A percentile compares a stretch with the other conserved stretches of the same genome.
Evolutionary conservation across 2,113 vertebrate genomes (phyloP).

Genomic region (Pao palembangensis): DNA sequence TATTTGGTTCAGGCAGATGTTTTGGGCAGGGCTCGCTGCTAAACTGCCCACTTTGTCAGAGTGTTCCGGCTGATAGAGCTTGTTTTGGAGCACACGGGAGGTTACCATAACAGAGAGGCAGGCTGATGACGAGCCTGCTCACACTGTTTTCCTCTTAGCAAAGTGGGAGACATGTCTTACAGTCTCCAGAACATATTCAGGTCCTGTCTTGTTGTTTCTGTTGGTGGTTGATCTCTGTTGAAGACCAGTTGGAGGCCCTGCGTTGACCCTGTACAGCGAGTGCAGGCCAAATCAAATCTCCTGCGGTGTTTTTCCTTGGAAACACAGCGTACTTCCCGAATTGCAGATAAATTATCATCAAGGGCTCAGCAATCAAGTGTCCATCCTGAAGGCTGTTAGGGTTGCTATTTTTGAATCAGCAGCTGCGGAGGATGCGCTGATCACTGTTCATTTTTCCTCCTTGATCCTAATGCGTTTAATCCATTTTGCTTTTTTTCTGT

Average conservation of each 20-base stretch:
- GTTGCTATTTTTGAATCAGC: conserved; percentile 48
- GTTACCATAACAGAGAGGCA: conserved; percentile 67
- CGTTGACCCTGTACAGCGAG: conserved; percentile 4
- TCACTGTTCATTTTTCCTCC: conserved; percentile 6
- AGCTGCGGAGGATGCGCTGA: conserved; percentile 17
- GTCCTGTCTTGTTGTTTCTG: conserved; percentile 26
- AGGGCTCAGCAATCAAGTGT: conserved; percentile 26
- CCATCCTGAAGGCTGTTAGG: conserved; percentile 27
- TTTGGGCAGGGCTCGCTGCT: conserved; percentile 25
- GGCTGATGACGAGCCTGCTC: conserved; percentile 26
- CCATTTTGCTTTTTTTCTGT: conserved; percentile 39
- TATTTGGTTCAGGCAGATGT: conserved; percentile 25
- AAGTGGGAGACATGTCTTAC: conserved; percentile 41
- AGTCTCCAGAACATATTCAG: conserved; percentile 10
- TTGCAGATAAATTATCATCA: conserved; percentile 24
- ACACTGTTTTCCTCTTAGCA: conserved; percentile 50
- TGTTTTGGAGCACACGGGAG: conserved; percentile 61
- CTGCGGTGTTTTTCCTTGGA: background rate
- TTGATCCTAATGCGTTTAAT: conserved; percentile 37
- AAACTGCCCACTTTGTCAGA: conserved; percentile 47
- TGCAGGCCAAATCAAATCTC: conserved; percentile 1
- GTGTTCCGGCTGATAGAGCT: conserved; percentile 49
- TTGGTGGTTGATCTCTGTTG: conserved; percentile 24
- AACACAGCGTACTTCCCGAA: background rate
- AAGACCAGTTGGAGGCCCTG: conserved; percentile 4